Percentiles rank a stretch among this genome's conserved stretches.
These are phyloP conservation scores for Peromyscus attwateri DNA, from an alignment of 2,797 vertebrate species.

Conservation along the genomic window DNA sequence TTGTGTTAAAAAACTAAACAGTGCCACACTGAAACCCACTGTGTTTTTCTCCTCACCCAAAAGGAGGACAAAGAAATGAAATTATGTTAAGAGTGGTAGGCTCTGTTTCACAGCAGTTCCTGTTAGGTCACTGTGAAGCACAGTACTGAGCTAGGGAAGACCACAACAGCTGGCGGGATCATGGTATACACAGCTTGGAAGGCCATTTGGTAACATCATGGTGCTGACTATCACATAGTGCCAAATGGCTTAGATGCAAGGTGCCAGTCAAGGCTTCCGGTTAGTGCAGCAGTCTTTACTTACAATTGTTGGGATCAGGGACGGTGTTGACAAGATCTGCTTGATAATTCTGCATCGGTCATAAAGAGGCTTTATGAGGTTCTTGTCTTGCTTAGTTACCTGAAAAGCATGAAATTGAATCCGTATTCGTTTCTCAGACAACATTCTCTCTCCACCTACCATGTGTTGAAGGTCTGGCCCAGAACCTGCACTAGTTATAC, in stretches of 20 bases:
- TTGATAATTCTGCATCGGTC: constrained; percentile 95
- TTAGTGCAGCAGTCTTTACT: constrained; percentile 84
- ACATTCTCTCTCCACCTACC: not conserved
- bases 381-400: constrained; percentile 93
- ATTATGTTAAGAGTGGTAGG: not conserved
- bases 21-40: constrained; percentile 11
- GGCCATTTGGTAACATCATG: not conserved
- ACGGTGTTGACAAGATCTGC: constrained; percentile 91
- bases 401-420: constrained; percentile 85
- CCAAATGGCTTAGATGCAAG: not conserved
- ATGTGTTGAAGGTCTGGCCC: not conserved
- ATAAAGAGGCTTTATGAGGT: constrained; percentile 95
- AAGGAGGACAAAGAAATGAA: not conserved
- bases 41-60: constrained; percentile 19
- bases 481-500: not conserved
- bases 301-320: constrained; percentile 95
- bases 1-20: constrained; percentile 45
- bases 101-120: not conserved
- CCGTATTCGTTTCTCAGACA: constrained; percentile 57
- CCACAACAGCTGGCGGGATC: not conserved
- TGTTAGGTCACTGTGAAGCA: not conserved
- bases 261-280: not conserved
- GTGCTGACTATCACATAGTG: not conserved
- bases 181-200: not conserved
- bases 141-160: not conserved